Conservation (phyloP, 1,140 invertebrate genomes). For the Dendroctonus ponderosae region DNA sequence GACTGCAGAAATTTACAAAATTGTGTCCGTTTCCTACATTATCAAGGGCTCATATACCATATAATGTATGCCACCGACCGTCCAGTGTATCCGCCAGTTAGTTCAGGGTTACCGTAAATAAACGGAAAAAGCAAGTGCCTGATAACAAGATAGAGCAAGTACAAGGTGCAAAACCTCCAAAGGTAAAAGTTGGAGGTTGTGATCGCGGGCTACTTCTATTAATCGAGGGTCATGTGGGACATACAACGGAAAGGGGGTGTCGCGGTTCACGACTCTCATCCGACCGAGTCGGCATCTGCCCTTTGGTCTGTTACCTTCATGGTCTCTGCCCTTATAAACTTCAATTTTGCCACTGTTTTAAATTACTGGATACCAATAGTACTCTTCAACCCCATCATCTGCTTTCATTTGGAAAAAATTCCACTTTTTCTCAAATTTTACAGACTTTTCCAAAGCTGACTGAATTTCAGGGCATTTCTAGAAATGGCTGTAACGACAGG, state of each 20-base stretch:
- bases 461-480: no score
- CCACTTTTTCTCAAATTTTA: no score
- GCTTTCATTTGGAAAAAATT: no score
- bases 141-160: slow-evolving; percentile 25
- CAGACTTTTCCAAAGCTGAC: no score
- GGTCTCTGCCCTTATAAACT: slow-evolving; percentile 15
- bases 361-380: background rate
- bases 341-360: background rate
- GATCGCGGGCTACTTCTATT: slow-evolving; percentile 16
- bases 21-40: background rate
- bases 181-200: slow-evolving; percentile 24
- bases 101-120: slow-evolving; percentile 20
- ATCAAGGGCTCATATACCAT: slow-evolving; percentile 4
- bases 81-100: slow-evolving; percentile 24
- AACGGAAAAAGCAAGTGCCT: slow-evolving; percentile 31
- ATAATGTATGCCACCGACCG: slow-evolving; percentile 21
- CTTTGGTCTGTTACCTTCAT: slow-evolving; percentile 20
- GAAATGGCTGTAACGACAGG: no score
- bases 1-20: no score
- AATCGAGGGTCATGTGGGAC: slow-evolving; percentile 27
- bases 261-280: slow-evolving; percentile 29
- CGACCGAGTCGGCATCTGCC: slow-evolving; percentile 33
- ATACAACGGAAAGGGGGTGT: slow-evolving; percentile 35
- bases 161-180: slow-evolving; percentile 20
- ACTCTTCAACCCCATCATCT: no score